Evolutionary conservation across 2,113 vertebrate genomes (phyloP).

Genomic region (Equus przewalskii): DNA sequence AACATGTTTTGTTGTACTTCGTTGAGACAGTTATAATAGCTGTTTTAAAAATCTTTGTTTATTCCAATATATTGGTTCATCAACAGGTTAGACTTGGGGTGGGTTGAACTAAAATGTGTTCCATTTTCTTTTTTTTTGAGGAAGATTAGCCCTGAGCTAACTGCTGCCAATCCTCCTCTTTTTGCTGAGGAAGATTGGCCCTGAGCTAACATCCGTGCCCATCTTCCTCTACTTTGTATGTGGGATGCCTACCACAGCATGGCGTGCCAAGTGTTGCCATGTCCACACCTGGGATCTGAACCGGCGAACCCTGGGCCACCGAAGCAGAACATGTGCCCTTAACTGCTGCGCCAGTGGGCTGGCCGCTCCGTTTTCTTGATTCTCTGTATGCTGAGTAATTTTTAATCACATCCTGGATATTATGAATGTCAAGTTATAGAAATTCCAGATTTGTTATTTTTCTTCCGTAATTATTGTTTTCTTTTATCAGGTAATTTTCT

Average conservation of each 20-base stretch:
- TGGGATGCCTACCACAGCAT: no score
- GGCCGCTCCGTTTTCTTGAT: background rate
- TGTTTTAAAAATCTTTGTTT: constrained; percentile 8
- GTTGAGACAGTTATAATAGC: background rate
- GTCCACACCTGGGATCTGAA: no score
- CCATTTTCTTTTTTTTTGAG: background rate
- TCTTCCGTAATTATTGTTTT: background rate
- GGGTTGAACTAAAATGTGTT: background rate
- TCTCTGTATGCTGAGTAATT: background rate
- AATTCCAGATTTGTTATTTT: background rate
- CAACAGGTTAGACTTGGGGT: background rate
- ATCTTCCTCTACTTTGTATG: no score
- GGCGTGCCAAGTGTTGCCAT: no score
- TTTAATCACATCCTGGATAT: background rate
- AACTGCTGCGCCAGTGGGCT: no score
- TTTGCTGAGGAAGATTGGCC: no score
- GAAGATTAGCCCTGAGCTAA: no score
- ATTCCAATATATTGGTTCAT: background rate
- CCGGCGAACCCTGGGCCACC: no score
- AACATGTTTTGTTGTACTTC: no score
- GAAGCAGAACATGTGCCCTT: no score
- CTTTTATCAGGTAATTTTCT: background rate
- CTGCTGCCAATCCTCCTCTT: no score
- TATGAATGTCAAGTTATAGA: background rate
- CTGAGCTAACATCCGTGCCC: no score